A percentile compares a stretch with the other conserved stretches of the same genome.
Evolutionary conservation across 2,797 vertebrate genomes (phyloP).

Genomic region (Nannoperca australis): DNA sequence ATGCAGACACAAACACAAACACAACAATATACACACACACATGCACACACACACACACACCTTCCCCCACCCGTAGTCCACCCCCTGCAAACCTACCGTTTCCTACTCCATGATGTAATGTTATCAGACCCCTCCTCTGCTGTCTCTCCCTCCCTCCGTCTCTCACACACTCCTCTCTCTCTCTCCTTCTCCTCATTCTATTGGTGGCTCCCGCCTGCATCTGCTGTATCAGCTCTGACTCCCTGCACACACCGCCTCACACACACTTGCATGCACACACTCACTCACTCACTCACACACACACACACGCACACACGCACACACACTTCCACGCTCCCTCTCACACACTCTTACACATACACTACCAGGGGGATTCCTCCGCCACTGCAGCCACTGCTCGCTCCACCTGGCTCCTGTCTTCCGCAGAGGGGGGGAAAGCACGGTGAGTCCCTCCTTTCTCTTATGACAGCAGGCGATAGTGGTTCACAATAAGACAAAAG

Average conservation of each 20-base stretch:
- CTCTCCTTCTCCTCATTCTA: constrained; percentile 71
- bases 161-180: constrained; percentile 70
- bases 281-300: constrained; percentile 22
- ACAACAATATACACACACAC: constrained; percentile 29
- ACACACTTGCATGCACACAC: constrained; percentile 34
- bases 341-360: constrained; percentile 79
- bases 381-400: constrained; percentile 69
- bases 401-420: constrained; percentile 71
- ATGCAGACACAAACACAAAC: constrained; percentile 67
- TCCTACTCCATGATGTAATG: constrained; percentile 85
- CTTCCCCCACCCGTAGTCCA: constrained; percentile 74
- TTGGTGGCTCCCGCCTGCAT: constrained; percentile 82
- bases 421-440: constrained; percentile 45
- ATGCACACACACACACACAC: constrained; percentile 60
- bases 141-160: constrained; percentile 65
- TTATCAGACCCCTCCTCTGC: constrained; percentile 80
- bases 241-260: constrained; percentile 37
- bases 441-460: constrained; percentile 77
- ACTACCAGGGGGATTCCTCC: constrained; percentile 80
- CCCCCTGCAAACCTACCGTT: constrained; percentile 79
- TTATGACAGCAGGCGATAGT: constrained; percentile 64
- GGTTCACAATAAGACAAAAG: constrained; percentile 73
- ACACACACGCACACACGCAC: constrained; percentile 20
- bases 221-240: constrained; percentile 82
- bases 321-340: constrained; percentile 49